Percentiles rank a stretch among this genome's conserved stretches.
Evolutionary conservation across 2,113 vertebrate genomes (phyloP).

Genomic region (Chamaea fasciata): DNA sequence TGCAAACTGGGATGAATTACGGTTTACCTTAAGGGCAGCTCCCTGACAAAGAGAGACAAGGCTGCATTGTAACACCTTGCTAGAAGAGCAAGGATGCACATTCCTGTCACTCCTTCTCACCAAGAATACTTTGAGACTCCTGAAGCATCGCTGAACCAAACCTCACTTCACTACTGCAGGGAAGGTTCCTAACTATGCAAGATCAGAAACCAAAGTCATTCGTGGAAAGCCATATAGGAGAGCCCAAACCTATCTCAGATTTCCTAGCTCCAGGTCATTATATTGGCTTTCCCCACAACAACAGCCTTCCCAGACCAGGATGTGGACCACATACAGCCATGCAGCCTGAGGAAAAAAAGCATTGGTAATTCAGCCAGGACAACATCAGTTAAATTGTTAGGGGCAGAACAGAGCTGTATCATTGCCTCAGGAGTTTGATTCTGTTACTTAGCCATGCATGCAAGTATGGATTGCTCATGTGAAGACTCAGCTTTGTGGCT

Average conservation of each 20-base stretch:
- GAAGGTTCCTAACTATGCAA: not conserved
- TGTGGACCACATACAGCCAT: not conserved
- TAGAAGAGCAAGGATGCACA: not conserved
- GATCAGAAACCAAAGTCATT: not conserved
- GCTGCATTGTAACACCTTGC: not conserved
- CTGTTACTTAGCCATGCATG: not conserved
- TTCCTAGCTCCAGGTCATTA: not conserved
- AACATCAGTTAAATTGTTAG: not conserved
- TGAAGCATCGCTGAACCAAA: not conserved
- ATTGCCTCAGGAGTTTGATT: not conserved
- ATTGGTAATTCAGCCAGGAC: not conserved
- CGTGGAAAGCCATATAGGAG: not conserved
- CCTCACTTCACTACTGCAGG: not conserved
- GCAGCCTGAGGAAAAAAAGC: not conserved
- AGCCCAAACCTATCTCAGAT: not conserved
- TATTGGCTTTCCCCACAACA: not conserved
- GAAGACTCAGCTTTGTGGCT: not conserved
- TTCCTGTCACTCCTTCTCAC: not conserved
- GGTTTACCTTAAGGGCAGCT: not conserved
- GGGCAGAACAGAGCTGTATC: not conserved
- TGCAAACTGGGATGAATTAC: not conserved
- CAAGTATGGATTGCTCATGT: not conserved
- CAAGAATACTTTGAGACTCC: not conserved
- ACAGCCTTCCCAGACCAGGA: not conserved
- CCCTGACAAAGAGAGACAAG: not conserved